Conservation (phyloP, 1,140 invertebrate species). For the Coelopa frigida region DNA sequence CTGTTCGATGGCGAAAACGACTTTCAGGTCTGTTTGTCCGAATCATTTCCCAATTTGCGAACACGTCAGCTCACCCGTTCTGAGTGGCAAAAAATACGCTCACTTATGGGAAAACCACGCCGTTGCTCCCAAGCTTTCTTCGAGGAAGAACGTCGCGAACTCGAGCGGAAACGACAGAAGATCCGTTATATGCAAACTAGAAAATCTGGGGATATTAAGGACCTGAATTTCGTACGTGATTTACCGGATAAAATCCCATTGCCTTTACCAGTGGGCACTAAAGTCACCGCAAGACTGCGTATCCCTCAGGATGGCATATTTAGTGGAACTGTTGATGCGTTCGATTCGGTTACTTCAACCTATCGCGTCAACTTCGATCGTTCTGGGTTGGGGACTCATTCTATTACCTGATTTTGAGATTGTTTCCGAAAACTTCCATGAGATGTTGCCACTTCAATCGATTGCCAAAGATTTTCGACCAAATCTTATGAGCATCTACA, state of each 20-base stretch:
- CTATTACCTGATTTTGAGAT: conserved; percentile 96
- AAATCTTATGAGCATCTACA: conserved; percentile 49
- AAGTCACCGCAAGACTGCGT: conserved; percentile 84
- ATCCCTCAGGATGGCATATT: conserved; percentile 95
- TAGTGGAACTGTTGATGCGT: conserved; percentile 91
- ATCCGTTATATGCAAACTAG: conserved; percentile 91
- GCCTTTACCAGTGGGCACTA: conserved; percentile 92
- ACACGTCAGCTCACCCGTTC: conserved; percentile 76
- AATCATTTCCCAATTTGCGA: conserved; percentile 90
- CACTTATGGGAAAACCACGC: conserved; percentile 95
- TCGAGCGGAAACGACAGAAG: conserved; percentile 84
- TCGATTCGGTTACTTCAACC: conserved; percentile 95
- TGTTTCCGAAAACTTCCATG: conserved; percentile 82
- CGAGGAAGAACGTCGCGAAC: conserved; percentile 82
- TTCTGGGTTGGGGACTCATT: conserved; percentile 87
- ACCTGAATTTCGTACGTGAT: conserved; percentile 68
- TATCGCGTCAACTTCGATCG: conserved; percentile 96
- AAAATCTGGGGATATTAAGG: conserved; percentile 62
- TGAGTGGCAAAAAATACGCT: conserved; percentile 92
- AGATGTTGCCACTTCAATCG: conserved; percentile 80
- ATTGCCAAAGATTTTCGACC: conserved; percentile 76
- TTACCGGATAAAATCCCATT: conserved; percentile 93
- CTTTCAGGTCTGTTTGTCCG: conserved; percentile 88
- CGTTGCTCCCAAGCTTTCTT: conserved; percentile 93
- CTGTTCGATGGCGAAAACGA: conserved; percentile 95